Base-by-base conservation (phyloP, 1,140 invertebrate species). In the Drosophila sp. region DNA sequence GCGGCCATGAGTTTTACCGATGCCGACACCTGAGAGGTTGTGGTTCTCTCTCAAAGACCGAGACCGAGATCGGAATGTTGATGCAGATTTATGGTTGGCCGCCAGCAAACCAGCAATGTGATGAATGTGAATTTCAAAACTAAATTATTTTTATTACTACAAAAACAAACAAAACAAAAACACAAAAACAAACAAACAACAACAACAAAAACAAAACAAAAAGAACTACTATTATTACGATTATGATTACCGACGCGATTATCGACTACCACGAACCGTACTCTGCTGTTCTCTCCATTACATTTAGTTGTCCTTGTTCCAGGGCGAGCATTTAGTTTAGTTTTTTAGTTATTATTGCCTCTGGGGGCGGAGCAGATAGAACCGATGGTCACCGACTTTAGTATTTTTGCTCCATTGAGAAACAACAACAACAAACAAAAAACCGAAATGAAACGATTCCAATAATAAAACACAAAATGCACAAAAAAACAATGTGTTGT, bases 101-200 rank as follows among this genome's bases (percentile, higher is more conserved):
- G 79, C 89, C 80, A 50, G 44, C 44, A 50, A 50, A 50, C 44
- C 44, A 50, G 44, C 84, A 89, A 89, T 89, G 84, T 89, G 84
- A 89, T 89, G 84, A 89, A 84, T 89, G 84, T 89, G 84, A 89
- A 89, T 89, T 89, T 89, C 80, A 84, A 50, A 58, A 89, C 84
- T 89, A 89, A 87, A 89, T 89, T 89, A 89, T 89, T 90, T 90
- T 80, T 84, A 89, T 89, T 90, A 71, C 84, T 89, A 89, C 80
- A 90, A 84, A 50, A 50, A 25, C 23, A 50, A 50, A 50, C 23
- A 47, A 23, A 17, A 23, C 25, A 50, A 17, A 50, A 25, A 47
- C 17, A 47, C 1, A 23, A 47, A 47, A 23, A 23, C 23, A 50
- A 50, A 50, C 44, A 50, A 25, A 50, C 44, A 50, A 50, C 44